Conservation (phyloP, 2,797 vertebrate genomes). For the Taenioides sp. region DNA sequence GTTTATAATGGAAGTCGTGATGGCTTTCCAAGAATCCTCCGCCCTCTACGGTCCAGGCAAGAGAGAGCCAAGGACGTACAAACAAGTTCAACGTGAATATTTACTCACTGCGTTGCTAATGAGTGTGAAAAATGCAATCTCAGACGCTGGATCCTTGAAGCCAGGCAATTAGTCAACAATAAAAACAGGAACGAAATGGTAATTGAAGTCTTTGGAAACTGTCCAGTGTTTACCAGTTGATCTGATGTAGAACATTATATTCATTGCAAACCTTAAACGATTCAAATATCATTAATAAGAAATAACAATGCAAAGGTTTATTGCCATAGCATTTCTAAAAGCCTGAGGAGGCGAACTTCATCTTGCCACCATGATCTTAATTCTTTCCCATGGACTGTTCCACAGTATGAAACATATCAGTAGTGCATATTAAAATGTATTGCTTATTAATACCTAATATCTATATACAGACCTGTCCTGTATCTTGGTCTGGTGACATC, state of each 20-base stretch:
- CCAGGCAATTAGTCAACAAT: conserved; percentile 1
- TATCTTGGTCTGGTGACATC: no score
- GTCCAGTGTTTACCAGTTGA: background rate
- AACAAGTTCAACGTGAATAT: background rate
- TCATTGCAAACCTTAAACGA: background rate
- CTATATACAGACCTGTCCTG: no score
- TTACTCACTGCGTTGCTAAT: background rate
- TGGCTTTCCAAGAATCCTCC: conserved; percentile 6
- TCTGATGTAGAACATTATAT: background rate
- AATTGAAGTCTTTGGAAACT: background rate
- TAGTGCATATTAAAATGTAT: no score
- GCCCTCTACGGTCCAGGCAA: background rate
- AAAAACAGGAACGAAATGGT: conserved; percentile 4
- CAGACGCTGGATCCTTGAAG: background rate
- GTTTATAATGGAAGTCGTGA: conserved; percentile 25
- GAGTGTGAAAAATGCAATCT: conserved; percentile 4
- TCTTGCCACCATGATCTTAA: no score
- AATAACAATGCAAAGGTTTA: background rate
- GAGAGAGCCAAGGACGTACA: background rate
- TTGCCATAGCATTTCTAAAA: background rate
- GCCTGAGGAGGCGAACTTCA: no score
- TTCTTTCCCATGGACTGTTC: no score
- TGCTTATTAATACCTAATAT: no score
- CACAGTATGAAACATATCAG: no score
- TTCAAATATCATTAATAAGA: background rate